phyloP scores from a whole-genome alignment of 2,797 vertebrate genomes.

The Anguilla obscura region DNA sequence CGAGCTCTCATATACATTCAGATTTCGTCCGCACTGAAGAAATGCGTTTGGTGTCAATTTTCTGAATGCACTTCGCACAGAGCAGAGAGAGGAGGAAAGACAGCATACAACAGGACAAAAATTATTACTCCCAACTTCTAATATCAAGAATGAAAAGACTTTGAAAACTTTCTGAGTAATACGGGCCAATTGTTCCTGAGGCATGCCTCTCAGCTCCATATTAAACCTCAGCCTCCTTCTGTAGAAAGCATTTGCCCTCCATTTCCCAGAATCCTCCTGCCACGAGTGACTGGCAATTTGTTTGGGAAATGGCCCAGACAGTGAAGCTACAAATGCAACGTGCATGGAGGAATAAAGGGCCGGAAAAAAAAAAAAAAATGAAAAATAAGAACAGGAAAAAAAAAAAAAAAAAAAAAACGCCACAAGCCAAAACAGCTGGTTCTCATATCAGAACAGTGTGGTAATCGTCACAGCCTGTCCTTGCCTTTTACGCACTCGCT shows the following conservation, averaged over 20 bases:
- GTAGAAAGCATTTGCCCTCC: constrained; percentile 63
- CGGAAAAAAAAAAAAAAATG: constrained; percentile 30
- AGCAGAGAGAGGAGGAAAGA: not conserved
- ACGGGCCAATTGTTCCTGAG: constrained; percentile 54
- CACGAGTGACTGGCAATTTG: constrained; percentile 52
- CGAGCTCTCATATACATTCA: not conserved
- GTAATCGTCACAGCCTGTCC: constrained; percentile 47
- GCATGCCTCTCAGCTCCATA: constrained; percentile 41
- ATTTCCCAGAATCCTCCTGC: constrained; percentile 60
- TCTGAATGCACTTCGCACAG: not conserved
- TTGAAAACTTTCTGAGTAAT: constrained; percentile 43
- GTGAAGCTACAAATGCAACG: constrained; percentile 42
- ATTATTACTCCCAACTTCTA: not conserved
- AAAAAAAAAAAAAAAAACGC: constrained; percentile 40
- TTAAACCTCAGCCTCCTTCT: constrained; percentile 51
- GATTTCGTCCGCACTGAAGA: not conserved
- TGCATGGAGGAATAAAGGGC: not conserved
- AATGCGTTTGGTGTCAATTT: not conserved
- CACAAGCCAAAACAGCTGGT: constrained; percentile 62
- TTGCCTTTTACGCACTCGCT: constrained; percentile 32
- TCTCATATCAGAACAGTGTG: constrained; percentile 60
- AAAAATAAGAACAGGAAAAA: constrained; percentile 40
- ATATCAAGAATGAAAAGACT: not conserved
- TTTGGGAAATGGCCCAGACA: constrained; percentile 54
- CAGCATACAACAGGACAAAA: not conserved